Conservation (phyloP, 2,113 vertebrate species). For the Platichthys stellatus region DNA sequence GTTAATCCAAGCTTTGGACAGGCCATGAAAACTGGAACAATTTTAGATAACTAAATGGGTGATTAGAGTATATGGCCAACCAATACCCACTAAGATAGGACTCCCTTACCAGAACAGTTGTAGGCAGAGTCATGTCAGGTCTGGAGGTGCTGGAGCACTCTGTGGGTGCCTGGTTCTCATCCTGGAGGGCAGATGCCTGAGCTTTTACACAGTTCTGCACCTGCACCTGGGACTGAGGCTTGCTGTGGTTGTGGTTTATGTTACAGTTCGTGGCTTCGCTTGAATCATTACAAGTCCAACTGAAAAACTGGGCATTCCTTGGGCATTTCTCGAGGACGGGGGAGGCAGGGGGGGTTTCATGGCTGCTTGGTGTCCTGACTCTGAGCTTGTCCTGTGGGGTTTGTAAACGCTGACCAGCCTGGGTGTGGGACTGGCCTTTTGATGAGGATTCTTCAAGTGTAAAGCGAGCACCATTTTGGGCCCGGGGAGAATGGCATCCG, state of each 20-base stretch:
- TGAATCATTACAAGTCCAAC: slow-evolving; percentile 50
- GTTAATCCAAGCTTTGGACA: not conserved
- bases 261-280: slow-evolving; percentile 59
- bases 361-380: slow-evolving; percentile 64
- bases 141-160: slow-evolving; percentile 75
- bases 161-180: slow-evolving; percentile 87
- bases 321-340: slow-evolving; percentile 48
- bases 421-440: slow-evolving; percentile 71
- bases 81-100: not conserved
- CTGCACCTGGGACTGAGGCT: slow-evolving; percentile 57
- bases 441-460: slow-evolving; percentile 84
- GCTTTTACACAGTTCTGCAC: slow-evolving; percentile 74
- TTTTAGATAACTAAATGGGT: not conserved
- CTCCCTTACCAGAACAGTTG: slow-evolving; percentile 81
- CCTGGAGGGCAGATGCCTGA: slow-evolving; percentile 74
- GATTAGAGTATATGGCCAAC: not conserved
- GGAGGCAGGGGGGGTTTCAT: slow-evolving; percentile 47
- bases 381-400: slow-evolving; percentile 63
- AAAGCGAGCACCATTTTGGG: slow-evolving; percentile 80
- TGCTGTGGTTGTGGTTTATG: slow-evolving; percentile 66
- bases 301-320: slow-evolving; percentile 44
- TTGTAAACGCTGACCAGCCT: slow-evolving; percentile 82
- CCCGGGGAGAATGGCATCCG: slow-evolving; percentile 72
- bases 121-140: slow-evolving; percentile 72
- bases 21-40: not conserved